These are phyloP conservation scores for Drosophila gunungcola DNA, from an alignment of 1,140 invertebrate species.

Conservation along the genomic window DNA sequence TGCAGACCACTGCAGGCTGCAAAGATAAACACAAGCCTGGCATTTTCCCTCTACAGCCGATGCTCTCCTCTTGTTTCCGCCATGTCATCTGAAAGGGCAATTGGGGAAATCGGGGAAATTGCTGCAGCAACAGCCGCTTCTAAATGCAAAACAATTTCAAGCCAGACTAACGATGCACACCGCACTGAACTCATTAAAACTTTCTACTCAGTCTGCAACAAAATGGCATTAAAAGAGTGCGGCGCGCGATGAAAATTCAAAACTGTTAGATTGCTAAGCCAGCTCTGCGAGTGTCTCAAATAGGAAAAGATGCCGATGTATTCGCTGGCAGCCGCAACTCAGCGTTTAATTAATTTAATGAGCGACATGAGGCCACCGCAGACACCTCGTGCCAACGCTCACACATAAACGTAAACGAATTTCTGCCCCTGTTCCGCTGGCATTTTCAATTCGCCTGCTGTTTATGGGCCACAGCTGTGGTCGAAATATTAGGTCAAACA, in stretches of 20 bases:
- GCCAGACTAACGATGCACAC: conserved; percentile 65
- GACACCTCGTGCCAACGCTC: conserved; percentile 12
- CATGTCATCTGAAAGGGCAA: conserved; percentile 46
- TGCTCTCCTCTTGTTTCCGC: conserved; percentile 17
- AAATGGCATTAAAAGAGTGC: conserved; percentile 51
- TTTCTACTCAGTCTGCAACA: conserved; percentile 65
- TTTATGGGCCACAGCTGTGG: conserved; percentile 4
- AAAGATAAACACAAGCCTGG: conserved; percentile 67
- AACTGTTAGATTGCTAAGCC: conserved; percentile 35
- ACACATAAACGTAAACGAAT: conserved; percentile 34
- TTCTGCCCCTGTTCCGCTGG: conserved; percentile 24
- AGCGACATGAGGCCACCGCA: conserved; percentile 46
- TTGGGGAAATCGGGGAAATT: neutral
- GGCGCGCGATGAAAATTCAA: conserved; percentile 25
- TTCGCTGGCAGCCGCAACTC: conserved; percentile 19
- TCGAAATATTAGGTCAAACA: neutral
- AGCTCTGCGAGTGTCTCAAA: conserved; percentile 34
- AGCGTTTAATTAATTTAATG: conserved; percentile 80
- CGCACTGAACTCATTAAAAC: conserved; percentile 81
- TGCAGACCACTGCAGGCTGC: conserved; percentile 57
- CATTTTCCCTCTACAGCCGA: conserved; percentile 3
- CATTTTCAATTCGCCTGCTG: conserved; percentile 17
- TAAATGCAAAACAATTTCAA: conserved; percentile 70
- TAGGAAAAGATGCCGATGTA: conserved; percentile 31
- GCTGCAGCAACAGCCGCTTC: conserved; percentile 17